Evolutionary conservation across 2,113 vertebrate species (phyloP).

Genomic region (Ahaetulla prasina): DNA sequence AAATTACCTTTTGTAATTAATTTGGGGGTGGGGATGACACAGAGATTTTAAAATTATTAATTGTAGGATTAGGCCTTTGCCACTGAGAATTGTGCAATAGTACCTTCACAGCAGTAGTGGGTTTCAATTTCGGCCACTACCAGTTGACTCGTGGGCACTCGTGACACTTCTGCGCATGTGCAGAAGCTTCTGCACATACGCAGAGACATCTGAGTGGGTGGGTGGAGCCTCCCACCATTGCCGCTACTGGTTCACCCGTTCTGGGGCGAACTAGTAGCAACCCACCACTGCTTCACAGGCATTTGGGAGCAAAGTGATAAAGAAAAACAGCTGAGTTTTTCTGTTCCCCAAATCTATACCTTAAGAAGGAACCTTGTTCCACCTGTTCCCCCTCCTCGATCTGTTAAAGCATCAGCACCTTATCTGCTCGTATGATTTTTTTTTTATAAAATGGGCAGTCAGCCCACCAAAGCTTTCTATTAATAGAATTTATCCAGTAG

Average conservation of each 20-base stretch:
- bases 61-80: background rate
- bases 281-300: background rate
- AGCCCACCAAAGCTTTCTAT: background rate
- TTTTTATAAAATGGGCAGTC: background rate
- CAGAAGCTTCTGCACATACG: no score
- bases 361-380: background rate
- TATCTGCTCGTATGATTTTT: background rate
- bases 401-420: background rate
- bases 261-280: no score
- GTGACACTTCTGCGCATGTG: no score
- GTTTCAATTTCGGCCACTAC: no score
- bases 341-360: background rate
- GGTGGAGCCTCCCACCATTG: no score
- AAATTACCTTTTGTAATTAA: background rate
- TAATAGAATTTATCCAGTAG: background rate
- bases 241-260: no score
- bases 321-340: background rate
- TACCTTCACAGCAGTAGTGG: background rate
- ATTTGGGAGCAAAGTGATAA: background rate
- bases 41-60: background rate
- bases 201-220: no score
- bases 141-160: no score
- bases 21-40: background rate
- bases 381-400: background rate
- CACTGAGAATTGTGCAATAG: background rate